Conservation (phyloP, 64 coral and sea anemone genomes). For the Stichodactyla mertensii region DNA sequence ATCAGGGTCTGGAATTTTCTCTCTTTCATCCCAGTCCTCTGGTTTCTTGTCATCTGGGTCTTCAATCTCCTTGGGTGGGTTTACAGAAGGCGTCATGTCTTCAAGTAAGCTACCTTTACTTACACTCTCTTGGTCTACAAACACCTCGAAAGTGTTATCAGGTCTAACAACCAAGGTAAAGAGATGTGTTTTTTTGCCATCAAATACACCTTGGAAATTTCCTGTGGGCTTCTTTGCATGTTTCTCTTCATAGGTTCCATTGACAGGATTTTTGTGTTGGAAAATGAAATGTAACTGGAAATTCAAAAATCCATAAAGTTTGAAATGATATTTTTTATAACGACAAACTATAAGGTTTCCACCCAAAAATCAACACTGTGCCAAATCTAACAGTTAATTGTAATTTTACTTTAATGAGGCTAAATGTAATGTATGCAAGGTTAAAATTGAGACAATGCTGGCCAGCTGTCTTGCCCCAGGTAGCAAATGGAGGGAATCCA, state of each 20-base stretch:
- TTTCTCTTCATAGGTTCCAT: constrained; percentile 90
- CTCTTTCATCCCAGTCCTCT: constrained; percentile 97
- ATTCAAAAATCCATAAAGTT: background rate
- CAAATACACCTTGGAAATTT: constrained; percentile 94
- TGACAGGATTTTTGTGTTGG: constrained; percentile 86
- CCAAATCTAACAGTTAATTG: too few relatives aligned
- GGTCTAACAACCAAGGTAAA: constrained; percentile 81
- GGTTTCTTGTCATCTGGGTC: constrained; percentile 87
- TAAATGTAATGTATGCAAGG: too few relatives aligned
- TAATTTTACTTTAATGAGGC: too few relatives aligned
- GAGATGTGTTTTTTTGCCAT: constrained; percentile 94
- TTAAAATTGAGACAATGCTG: too few relatives aligned
- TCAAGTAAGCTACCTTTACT: constrained; percentile 70
- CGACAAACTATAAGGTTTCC: background rate
- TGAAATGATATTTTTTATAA: background rate
- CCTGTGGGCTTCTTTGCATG: constrained; percentile 97
- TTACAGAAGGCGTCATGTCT: constrained; percentile 86
- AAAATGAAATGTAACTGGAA: constrained; percentile 97
- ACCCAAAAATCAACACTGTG: too few relatives aligned
- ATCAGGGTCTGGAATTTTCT: constrained; percentile 97
- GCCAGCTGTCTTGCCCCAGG: too few relatives aligned
- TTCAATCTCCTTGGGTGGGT: constrained; percentile 92
- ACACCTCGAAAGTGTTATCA: constrained; percentile 90
- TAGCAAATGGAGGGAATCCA: too few relatives aligned
- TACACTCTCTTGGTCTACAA: constrained; percentile 86